Evolutionary conservation across 2,113 vertebrate genomes (phyloP).

Genomic region (Bettongia penicillata): DNA sequence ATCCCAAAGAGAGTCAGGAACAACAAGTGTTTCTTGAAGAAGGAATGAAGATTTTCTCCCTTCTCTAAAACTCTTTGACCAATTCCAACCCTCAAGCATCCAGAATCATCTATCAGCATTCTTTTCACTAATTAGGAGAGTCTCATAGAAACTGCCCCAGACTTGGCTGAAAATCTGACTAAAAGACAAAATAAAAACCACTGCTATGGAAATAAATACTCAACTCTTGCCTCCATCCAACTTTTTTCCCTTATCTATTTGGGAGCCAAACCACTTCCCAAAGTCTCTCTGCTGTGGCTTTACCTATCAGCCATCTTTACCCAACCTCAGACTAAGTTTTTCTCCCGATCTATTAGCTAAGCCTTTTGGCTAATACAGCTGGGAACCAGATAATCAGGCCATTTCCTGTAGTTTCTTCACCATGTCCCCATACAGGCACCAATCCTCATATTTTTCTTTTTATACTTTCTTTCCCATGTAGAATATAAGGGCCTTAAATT

Average conservation of each 20-base stretch:
- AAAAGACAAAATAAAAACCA: not conserved
- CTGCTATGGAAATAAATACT: not conserved
- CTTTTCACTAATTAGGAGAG: not conserved
- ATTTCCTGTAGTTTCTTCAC: not conserved
- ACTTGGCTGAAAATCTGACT: not conserved
- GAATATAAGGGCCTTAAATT: not conserved
- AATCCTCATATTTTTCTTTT: not conserved
- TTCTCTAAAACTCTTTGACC: not conserved
- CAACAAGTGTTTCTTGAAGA: not conserved
- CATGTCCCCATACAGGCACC: not conserved
- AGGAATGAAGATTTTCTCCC: not conserved
- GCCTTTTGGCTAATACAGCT: not conserved
- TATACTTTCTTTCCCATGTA: not conserved
- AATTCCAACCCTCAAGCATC: not conserved
- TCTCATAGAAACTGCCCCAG: not conserved
- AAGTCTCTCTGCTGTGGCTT: not conserved
- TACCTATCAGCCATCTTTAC: not conserved
- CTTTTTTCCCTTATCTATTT: not conserved
- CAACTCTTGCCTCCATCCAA: not conserved
- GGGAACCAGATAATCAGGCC: not conserved
- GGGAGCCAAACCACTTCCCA: not conserved
- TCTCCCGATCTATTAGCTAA: not conserved
- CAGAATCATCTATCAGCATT: not conserved
- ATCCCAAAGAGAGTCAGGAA: not conserved
- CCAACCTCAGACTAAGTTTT: not conserved